Percentiles rank a stretch among this genome's conserved stretches.
Evolutionary conservation across 30 jellyfish, hydroid and myxozoan genomes (phyloP).

Genomic region (Morbakka virulenta): DNA sequence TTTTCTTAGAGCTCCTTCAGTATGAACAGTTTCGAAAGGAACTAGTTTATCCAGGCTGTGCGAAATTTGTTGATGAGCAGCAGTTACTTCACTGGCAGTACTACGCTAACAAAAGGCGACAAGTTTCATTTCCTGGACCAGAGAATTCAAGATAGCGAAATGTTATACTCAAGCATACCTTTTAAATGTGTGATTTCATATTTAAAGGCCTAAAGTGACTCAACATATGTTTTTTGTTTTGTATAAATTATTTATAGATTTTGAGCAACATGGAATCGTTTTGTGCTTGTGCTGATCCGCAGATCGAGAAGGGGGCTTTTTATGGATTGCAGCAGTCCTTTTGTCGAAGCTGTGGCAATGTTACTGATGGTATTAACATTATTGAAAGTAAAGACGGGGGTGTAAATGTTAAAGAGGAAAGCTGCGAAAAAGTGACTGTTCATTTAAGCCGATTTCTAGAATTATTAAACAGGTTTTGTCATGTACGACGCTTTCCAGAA

Average conservation of each 20-base stretch:
- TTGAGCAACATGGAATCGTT: too few relatives aligned
- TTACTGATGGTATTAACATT: neutral
- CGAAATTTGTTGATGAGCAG: conserved; percentile 91
- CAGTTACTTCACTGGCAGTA: conserved; percentile 96
- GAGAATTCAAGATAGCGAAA: too few relatives aligned
- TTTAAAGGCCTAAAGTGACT: too few relatives aligned
- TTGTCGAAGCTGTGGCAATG: neutral
- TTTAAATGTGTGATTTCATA: too few relatives aligned
- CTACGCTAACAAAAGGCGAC: conserved; percentile 88
- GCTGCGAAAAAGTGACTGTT: neutral
- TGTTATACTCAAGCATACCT: too few relatives aligned
- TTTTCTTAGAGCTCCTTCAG: conserved; percentile 88
- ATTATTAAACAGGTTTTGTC: too few relatives aligned
- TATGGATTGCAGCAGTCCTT: neutral
- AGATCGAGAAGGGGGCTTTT: neutral
- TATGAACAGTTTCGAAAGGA: conserved; percentile 91
- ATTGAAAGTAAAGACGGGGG: neutral
- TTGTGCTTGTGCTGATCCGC: neutral
- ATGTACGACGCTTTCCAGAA: neutral
- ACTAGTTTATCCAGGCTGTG: conserved; percentile 88
- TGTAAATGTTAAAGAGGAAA: neutral
- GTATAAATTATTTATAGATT: too few relatives aligned
- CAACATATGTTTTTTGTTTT: too few relatives aligned
- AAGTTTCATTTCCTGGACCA: conserved; percentile 34
- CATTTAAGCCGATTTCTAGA: neutral